Evolutionary conservation across 2,888 invertebrate species (phyloP).

Genomic region (Dermolepida albohirtum): DNA sequence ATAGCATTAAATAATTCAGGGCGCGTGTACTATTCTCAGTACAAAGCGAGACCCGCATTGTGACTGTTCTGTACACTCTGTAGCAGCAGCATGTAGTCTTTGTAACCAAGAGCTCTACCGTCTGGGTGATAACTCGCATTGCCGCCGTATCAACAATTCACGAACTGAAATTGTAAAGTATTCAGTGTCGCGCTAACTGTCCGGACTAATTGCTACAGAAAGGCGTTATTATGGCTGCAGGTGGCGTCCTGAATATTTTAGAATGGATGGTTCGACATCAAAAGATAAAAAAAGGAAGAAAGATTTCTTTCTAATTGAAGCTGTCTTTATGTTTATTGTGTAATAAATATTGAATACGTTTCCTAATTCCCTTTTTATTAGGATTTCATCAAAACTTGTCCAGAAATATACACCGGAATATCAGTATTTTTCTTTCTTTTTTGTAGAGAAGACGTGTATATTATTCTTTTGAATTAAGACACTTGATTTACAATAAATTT

Average conservation of each 20-base stretch:
- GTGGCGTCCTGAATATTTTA: slow-evolving; percentile 26
- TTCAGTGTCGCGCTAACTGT: slow-evolving; percentile 13
- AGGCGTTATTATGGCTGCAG: slow-evolving; percentile 3
- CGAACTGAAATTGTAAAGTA: slow-evolving; percentile 24
- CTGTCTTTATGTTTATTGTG: no score
- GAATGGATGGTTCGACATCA: neutral
- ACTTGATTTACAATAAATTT: no score
- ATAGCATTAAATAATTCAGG: slow-evolving; percentile 41
- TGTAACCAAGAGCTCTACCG: neutral
- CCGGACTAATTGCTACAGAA: slow-evolving; percentile 17
- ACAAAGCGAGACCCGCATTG: slow-evolving; percentile 5
- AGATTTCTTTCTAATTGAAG: no score
- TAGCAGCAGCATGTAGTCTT: neutral
- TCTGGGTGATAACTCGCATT: slow-evolving; percentile 8
- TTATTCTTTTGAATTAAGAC: no score
- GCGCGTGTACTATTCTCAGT: slow-evolving; percentile 22
- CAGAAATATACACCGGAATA: no score
- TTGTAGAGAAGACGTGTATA: no score
- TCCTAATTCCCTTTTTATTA: no score
- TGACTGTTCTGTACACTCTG: neutral
- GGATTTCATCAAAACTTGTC: no score
- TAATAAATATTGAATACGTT: no score
- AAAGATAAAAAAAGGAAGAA: no score
- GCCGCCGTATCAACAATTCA: slow-evolving; percentile 28
- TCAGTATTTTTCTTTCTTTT: no score